A percentile compares a stretch with the other conserved stretches of the same genome.
These are phyloP conservation scores for Apotomis betuletana DNA, from an alignment of 2,888 invertebrate genomes.

Conservation along the genomic window DNA sequence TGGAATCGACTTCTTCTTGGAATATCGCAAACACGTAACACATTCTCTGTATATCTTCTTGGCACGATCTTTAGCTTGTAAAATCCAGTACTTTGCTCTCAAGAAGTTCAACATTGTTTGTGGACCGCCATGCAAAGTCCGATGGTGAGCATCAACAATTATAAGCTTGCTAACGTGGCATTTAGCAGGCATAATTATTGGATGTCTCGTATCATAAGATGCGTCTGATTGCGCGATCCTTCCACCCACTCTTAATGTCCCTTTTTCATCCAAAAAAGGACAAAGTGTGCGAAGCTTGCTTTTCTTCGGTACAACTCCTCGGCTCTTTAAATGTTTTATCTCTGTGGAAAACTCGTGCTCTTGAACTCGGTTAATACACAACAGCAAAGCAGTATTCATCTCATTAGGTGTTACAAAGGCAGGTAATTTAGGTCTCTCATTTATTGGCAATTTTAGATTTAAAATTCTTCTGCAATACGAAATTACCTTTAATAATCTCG, in stretches of 20 bases:
- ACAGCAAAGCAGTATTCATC: constrained; percentile 11
- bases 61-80: constrained; percentile 30
- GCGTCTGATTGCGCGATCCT: constrained; percentile 6
- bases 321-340: constrained; percentile 15
- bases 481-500: constrained; percentile 26
- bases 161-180: constrained; percentile 38
- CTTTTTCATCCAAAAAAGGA: constrained; percentile 36
- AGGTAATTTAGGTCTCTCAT: constrained; percentile 1
- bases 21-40: constrained; percentile 23
- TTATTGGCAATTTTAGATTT: constrained; percentile 18
- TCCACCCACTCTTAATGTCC: constrained; percentile 35
- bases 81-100: constrained; percentile 40
- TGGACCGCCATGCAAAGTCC: constrained; percentile 47
- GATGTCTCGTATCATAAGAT: constrained; percentile 39
- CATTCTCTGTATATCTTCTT: constrained; percentile 29
- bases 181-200: constrained; percentile 40
- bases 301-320: constrained; percentile 19
- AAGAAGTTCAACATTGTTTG: constrained; percentile 43
- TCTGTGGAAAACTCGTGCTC: no score
- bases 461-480: constrained; percentile 38
- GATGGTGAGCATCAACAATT: constrained; percentile 41
- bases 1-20: constrained; percentile 1
- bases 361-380: constrained; percentile 21
- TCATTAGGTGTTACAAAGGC: constrained; percentile 11
- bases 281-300: constrained; percentile 21